These are phyloP conservation scores for Drosophila orosa DNA, from an alignment of 1,140 invertebrate species.

Conservation along the genomic window DNA sequence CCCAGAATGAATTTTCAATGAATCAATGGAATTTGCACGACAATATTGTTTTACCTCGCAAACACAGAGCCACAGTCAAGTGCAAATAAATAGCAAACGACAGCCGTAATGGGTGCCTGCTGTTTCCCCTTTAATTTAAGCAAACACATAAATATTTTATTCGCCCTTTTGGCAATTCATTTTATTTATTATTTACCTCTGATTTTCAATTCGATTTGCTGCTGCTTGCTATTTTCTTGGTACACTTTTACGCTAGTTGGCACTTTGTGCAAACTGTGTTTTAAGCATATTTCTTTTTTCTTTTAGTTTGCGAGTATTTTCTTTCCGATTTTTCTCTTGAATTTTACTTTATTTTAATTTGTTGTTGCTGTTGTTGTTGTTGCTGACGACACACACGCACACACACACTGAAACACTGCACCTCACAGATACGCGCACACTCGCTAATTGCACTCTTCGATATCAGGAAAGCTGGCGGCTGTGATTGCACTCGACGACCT, in stretches of 20 bases:
- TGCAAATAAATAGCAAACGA: slow-evolving; percentile 26
- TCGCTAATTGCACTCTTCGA: slow-evolving; percentile 41
- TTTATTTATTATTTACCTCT: slow-evolving; percentile 66
- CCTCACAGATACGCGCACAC: slow-evolving; percentile 13
- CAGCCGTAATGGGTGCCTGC: slow-evolving; percentile 4
- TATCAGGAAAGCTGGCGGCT: slow-evolving; percentile 23
- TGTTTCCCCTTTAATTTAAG: slow-evolving; percentile 30
- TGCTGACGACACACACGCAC: slow-evolving; percentile 22
- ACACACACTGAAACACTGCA: slow-evolving; percentile 10
- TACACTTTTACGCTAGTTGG: slow-evolving; percentile 62
- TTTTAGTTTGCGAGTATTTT: slow-evolving; percentile 49
- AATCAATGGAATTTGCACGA: slow-evolving; percentile 38
- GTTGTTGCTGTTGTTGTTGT: slow-evolving; percentile 22
- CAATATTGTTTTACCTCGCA: slow-evolving; percentile 21
- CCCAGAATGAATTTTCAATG: slow-evolving; percentile 33
- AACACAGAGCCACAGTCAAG: slow-evolving; percentile 6
- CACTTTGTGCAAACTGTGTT: slow-evolving; percentile 70
- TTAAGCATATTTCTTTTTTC: slow-evolving; percentile 60
- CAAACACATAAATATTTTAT: slow-evolving; percentile 30
- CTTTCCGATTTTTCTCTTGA: slow-evolving; percentile 20
- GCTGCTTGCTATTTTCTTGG: slow-evolving; percentile 49
- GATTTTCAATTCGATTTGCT: slow-evolving; percentile 42
- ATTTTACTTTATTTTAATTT: slow-evolving; percentile 17
- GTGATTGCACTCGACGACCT: slow-evolving; percentile 43
- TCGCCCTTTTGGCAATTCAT: slow-evolving; percentile 7